Evolutionary conservation across 2,113 vertebrate species (phyloP), one percentile per base, ranked within the genome.

Genomic region (Triplophysa siluroides): DNA sequence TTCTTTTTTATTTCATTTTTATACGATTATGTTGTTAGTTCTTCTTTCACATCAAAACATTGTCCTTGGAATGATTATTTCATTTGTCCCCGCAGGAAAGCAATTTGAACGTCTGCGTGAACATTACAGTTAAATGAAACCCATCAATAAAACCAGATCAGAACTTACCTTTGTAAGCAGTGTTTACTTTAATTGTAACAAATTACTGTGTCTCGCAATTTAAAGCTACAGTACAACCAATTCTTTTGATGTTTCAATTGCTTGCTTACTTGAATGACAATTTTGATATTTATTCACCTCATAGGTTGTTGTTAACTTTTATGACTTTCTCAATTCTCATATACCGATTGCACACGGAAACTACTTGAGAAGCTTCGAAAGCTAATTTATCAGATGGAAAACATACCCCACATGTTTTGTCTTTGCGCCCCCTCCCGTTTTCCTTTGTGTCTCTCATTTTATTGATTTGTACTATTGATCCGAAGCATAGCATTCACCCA

Each of bases 1-100:
- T 66, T 81, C 23, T 13, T 1, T 61, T 33, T 80, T 81, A 26
- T 72, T 78, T 78, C 21, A 43, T 82, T 87, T 88, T 86, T 78
- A 79, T 87, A 76, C 81, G 87, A 90, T 90, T 86, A 83, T 78
- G 78, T 77, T 67, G 78, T 87, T 83, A 82, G 33, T 8, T 21
- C 64, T 89, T 84, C 85, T 81, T 56, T 77, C n/a, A 21, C 83
- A 88, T 86, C 50, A 80, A 83, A 86, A 79, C 79, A 83, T 79
- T 81, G 77, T 85, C 75, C 78, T 86, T 41, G 68, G 19, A 65
- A 52, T 76, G 83, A 87, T 89, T 83, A 87, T 81, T 81, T 45
- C 60, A n/a, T 87, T 85, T 75, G 69, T 83, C 26, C 56, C 67
- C 41, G 69, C 33, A 41, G 68, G 58, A 58, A 78, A 86, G 63